Percentiles rank a stretch among this genome's conserved stretches.
Evolutionary conservation across 2,797 vertebrate genomes (phyloP).

Genomic region (Neostethus bicornis): DNA sequence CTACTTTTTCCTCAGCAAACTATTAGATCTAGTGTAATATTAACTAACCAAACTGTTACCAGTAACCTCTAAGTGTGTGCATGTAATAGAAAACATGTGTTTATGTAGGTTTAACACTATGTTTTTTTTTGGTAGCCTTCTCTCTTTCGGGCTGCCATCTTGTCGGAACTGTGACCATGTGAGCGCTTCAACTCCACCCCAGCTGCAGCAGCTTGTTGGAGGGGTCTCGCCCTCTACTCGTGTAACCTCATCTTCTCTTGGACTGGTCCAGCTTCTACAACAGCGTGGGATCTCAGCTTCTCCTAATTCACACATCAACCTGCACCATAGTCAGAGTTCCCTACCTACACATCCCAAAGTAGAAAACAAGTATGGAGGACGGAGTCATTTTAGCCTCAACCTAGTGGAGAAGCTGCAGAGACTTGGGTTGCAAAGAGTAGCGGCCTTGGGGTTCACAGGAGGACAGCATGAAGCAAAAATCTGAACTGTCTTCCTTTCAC

Average conservation of each 20-base stretch:
- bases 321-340: slow-evolving; percentile 7
- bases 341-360: slow-evolving; percentile 13
- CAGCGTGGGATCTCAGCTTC: slow-evolving; percentile 80
- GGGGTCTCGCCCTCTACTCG: slow-evolving; percentile 12
- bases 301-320: slow-evolving; percentile 23
- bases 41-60: slow-evolving; percentile 17
- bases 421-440: slow-evolving; percentile 83
- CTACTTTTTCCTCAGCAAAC: slow-evolving; percentile 21
- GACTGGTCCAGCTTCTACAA: slow-evolving; percentile 81
- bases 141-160: slow-evolving; percentile 80
- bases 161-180: slow-evolving; percentile 82
- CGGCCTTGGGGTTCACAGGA: slow-evolving; percentile 71
- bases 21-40: slow-evolving; percentile 4
- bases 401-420: slow-evolving; percentile 83
- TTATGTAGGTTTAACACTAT: neutral
- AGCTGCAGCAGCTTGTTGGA: slow-evolving; percentile 35
- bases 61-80: neutral
- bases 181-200: slow-evolving; percentile 56
- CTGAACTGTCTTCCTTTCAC: slow-evolving; percentile 41
- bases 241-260: slow-evolving; percentile 54
- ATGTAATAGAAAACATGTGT: neutral
- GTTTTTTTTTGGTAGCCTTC: slow-evolving; percentile 72
- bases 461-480: slow-evolving; percentile 20
- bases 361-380: slow-evolving; percentile 20
- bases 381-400: slow-evolving; percentile 84